Conservation (phyloP, 2,888 invertebrate genomes). For the Troides aeacus region DNA sequence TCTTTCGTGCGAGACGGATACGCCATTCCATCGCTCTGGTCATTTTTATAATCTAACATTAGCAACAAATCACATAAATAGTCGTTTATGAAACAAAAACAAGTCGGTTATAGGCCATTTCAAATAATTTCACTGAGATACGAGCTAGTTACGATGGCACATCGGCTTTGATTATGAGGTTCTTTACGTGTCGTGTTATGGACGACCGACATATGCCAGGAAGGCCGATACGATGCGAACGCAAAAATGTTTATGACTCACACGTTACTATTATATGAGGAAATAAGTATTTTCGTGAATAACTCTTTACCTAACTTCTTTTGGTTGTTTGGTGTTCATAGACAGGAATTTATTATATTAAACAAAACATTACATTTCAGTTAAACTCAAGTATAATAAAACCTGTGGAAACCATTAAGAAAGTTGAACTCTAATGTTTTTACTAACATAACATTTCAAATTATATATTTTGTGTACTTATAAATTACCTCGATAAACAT, state of each 20-base stretch:
- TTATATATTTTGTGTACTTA: neutral
- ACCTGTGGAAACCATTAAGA: too few species aligned
- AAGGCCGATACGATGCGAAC: conserved; percentile 45
- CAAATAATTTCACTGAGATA: conserved; percentile 70
- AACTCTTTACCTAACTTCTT: conserved; percentile 19
- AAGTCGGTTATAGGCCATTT: conserved; percentile 74
- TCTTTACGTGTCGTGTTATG: conserved; percentile 59
- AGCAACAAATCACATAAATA: conserved; percentile 72
- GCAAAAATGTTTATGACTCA: conserved; percentile 51
- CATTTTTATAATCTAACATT: conserved; percentile 69
- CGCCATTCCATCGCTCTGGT: conserved; percentile 55
- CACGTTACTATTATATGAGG: conserved; percentile 40
- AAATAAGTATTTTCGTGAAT: conserved; percentile 36
- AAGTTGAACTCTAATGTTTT: too few species aligned
- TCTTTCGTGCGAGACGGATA: conserved; percentile 53
- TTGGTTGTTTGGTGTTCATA: neutral
- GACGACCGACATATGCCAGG: conserved; percentile 55
- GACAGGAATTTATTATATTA: neutral
- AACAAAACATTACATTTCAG: neutral
- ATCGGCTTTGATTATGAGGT: conserved; percentile 62
- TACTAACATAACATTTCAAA: too few species aligned
- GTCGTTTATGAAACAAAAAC: conserved; percentile 72
- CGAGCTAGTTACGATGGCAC: conserved; percentile 54
- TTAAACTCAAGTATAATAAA: too few species aligned
- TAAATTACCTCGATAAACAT: neutral